phyloP scores from a whole-genome alignment of 2,888 invertebrate species.

The Drosophila leonis region DNA sequence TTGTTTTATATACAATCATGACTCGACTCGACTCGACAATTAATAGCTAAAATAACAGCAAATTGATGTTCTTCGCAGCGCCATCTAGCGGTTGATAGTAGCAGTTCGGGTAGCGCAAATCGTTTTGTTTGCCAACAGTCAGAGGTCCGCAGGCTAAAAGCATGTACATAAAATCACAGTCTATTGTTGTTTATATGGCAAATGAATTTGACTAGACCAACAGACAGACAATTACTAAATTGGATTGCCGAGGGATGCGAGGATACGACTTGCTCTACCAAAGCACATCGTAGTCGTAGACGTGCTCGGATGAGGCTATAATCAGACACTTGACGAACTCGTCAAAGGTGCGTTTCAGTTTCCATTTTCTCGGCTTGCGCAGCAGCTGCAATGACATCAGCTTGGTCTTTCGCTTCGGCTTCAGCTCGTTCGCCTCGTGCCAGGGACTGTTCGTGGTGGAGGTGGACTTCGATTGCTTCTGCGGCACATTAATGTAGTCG shows the following conservation, averaged over 20 bases:
- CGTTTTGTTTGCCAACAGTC: not conserved
- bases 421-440: constrained; percentile 44
- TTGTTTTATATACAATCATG: constrained; percentile 59
- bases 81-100: constrained; percentile 27
- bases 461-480: constrained; percentile 45
- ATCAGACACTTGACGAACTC: constrained; percentile 72
- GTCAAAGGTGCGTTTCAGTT: constrained; percentile 68
- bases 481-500: constrained; percentile 62
- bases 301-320: constrained; percentile 72
- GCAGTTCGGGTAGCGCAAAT: not conserved
- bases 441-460: constrained; percentile 72
- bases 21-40: constrained; percentile 6
- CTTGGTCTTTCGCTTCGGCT: constrained; percentile 35
- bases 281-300: constrained; percentile 72
- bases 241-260: not conserved
- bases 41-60: constrained; percentile 20
- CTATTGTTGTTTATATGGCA: constrained; percentile 69
- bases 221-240: constrained; percentile 27
- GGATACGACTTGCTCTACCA: constrained; percentile 51
- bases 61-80: constrained; percentile 32
- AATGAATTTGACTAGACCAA: constrained; percentile 70
- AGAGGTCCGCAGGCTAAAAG: constrained; percentile 18
- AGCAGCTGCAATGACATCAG: constrained; percentile 58
- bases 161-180: constrained; percentile 64
- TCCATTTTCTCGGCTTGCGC: constrained; percentile 81